Conservation (phyloP, 2,888 invertebrate genomes). For the Drosophila tripunctata region DNA sequence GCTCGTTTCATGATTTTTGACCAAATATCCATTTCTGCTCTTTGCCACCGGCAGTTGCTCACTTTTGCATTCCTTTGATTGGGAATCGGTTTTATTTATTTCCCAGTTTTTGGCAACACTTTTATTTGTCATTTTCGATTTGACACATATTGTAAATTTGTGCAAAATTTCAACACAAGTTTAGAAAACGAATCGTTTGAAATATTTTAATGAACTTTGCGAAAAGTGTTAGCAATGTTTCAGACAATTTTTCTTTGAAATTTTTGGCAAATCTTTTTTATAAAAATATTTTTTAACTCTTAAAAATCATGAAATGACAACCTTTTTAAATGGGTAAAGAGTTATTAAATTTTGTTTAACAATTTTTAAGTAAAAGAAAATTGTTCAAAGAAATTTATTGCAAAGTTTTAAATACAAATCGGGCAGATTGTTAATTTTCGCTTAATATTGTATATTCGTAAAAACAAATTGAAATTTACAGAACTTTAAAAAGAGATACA, state of each 20-base stretch:
- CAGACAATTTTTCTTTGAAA: not conserved
- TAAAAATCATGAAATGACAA: no score
- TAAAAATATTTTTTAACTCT: no score
- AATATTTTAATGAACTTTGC: not conserved
- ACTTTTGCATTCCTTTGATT: conserved; percentile 3
- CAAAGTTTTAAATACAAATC: no score
- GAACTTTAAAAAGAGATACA: no score
- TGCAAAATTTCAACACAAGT: conserved; percentile 13
- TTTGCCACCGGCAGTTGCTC: conserved; percentile 22
- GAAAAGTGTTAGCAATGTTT: not conserved
- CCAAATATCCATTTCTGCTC: conserved; percentile 28
- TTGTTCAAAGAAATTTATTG: no score
- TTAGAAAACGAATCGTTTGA: not conserved
- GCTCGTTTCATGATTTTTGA: conserved; percentile 44
- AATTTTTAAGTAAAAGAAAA: no score
- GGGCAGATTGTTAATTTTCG: no score
- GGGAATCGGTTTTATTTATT: conserved; percentile 17
- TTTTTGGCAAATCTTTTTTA: no score
- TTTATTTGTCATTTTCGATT: conserved; percentile 47
- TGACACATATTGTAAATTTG: conserved; percentile 35
- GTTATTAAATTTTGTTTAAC: no score
- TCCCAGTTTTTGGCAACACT: conserved; percentile 16
- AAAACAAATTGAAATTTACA: no score
- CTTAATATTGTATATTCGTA: no score
- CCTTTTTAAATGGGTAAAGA: no score